Evolutionary conservation across 2,113 vertebrate genomes (phyloP).

Genomic region (Paramormyrops kingsleyae): DNA sequence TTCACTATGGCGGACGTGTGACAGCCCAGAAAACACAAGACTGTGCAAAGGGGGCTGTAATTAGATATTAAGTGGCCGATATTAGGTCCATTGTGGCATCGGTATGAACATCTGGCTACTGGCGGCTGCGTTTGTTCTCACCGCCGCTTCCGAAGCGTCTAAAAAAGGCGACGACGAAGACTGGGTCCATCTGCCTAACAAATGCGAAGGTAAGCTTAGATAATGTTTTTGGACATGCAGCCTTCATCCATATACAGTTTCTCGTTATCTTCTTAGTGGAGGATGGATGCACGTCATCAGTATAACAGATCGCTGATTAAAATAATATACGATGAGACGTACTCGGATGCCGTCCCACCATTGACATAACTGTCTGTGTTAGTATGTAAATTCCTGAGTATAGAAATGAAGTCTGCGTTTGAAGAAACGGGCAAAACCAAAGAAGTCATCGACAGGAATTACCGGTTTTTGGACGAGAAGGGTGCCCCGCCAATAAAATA

Average conservation of each 20-base stretch:
- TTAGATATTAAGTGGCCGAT: not conserved
- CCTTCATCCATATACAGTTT: not conserved
- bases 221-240: not conserved
- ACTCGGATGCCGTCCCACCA: not conserved
- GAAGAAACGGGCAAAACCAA: slow-evolving; percentile 90
- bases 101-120: slow-evolving; percentile 36
- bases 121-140: slow-evolving; percentile 22
- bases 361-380: slow-evolving; percentile 22
- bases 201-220: slow-evolving; percentile 78
- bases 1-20: not conserved
- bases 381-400: slow-evolving; percentile 93
- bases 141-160: slow-evolving; percentile 27
- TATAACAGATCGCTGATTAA: not conserved
- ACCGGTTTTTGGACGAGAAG: slow-evolving; percentile 81
- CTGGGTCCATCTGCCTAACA: slow-evolving; percentile 90
- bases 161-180: slow-evolving; percentile 66
- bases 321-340: not conserved
- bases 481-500: slow-evolving; percentile 81
- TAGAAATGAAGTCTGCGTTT: slow-evolving; percentile 92
- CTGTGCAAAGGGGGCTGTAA: not conserved
- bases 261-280: not conserved
- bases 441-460: slow-evolving; percentile 85
- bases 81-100: not conserved
- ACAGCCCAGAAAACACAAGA: not conserved
- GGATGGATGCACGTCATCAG: not conserved